Base-by-base conservation (phyloP, 2,888 invertebrate species). In the Micoletzkya japonica region DNA sequence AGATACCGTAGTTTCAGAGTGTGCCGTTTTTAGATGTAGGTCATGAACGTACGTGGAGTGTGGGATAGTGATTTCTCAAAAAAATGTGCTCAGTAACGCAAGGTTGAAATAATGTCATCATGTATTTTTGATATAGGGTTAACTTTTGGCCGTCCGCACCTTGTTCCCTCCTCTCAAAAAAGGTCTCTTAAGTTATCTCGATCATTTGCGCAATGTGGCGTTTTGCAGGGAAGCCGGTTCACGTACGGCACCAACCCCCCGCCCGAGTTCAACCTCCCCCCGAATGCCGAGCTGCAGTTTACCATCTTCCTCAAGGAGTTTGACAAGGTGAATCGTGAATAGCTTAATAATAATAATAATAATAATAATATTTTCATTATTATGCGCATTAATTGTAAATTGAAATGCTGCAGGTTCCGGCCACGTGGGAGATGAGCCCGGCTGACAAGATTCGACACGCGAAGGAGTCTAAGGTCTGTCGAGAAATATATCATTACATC, bases 371-470 rank as follows among this genome's bases (percentile, higher is more conserved):
- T 58, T 58, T 34, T 39, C 14, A 32, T 52, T 32, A 30, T 20
- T 34, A 6, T 37, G 24, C 34, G 30, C 37, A n/a, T 32, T 50
- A n/a, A 50, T n/a, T 14, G n/a, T 58, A 20, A 24, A 50, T 50
- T 50, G 14, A 20, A 6, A 44, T 37, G 26, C 50, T 82, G 64
- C 87, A 91, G 89, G 90, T 90, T 0, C 91, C 92, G 79, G 92
- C 93, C 77, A 86, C 89, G 58, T 96, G 95, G 94, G 90, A 92
- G 56, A 89, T 96, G 88, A 91, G 92, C 73, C 88, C 89, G 0
- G 86, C 88, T 0, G 93, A 95, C 86, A 92, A 92, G 85, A 79
- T 96, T 6, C 91, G 91, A 71, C 92, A 92, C 84, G 91, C 92
- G 0, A 90, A 91, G 86, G 88, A 92, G 20, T 91, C 90, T 75